phyloP scores from a whole-genome alignment of 2,797 vertebrate species.

The Chiroxiphia lanceolata region DNA sequence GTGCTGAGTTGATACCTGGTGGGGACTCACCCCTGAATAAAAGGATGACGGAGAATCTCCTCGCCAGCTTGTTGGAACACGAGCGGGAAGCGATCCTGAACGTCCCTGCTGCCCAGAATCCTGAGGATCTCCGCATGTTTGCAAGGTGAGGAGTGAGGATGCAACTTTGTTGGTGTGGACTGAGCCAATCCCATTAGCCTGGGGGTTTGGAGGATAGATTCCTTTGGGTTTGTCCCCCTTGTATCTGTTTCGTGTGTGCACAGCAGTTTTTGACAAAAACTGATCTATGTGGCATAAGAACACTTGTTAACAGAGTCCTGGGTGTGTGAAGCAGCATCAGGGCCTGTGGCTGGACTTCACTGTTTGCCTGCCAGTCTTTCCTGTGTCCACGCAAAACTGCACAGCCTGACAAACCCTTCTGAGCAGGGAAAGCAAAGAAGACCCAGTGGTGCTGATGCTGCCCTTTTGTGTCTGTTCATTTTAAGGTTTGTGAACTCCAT shows the following conservation, averaged over 20 bases:
- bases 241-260: neutral
- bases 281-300: neutral
- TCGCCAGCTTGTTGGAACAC: constrained; percentile 91
- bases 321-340: neutral
- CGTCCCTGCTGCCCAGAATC: constrained; percentile 93
- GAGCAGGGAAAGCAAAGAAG: neutral
- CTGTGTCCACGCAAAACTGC: neutral
- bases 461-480: neutral
- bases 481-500: neutral
- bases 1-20: constrained; percentile 90
- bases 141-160: constrained; percentile 69
- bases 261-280: neutral
- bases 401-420: neutral
- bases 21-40: constrained; percentile 94
- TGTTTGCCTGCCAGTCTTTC: neutral
- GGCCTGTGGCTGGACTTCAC: neutral
- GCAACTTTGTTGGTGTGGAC: neutral
- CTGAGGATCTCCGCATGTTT: constrained; percentile 93
- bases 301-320: neutral
- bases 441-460: neutral
- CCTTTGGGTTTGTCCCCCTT: neutral
- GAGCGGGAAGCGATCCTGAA: constrained; percentile 92
- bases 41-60: constrained; percentile 93
- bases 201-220: neutral
- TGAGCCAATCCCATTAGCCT: neutral